Evolutionary conservation across 1,140 invertebrate genomes (phyloP), one percentile per base, ranked within the genome.

Genomic region (Ceratina japonica): DNA sequence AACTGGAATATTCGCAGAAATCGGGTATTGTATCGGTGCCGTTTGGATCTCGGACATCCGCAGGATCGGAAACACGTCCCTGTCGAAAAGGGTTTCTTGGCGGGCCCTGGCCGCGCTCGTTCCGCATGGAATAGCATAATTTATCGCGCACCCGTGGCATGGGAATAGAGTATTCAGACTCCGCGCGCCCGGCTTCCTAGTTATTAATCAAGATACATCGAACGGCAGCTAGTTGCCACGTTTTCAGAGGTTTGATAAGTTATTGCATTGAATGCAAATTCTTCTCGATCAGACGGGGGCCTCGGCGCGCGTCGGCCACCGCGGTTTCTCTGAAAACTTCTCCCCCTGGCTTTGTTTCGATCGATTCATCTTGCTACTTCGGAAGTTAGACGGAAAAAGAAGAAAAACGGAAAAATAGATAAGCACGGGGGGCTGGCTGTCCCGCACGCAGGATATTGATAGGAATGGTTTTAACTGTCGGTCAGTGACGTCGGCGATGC

Each of bases 201-300:
- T 90, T 89, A 90, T 90, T 89, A 90, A 90, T 90, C 89, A 89
- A 88, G 82, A 87, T 82, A 76, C 79, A 82, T 85, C 75, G 82
- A 82, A 83, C 62, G 72, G 66, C 73, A 20, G 49, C 20, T 66
- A 61, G 68, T 83, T 62, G 72, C 70, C 81, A 61, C 44, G 73
- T 86, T 88, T 86, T 82, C 82, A 74, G 64, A 58, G 37, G 62
- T 81, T 75, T 82, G 83, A 88, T 86, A 89, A 88, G 79, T 89
- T 88, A 89, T 88, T 83, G 86, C 86, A 87, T 89, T 89, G 75
- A 87, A 88, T 90, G 88, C 87, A 85, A 88, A 89, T 90, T 81
- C 82, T 68, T 52, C 8, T 68, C 62, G 80, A 86, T 87, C 75
- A 58, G 80, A 84, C 86, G 69, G 84, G 84, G 49, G 27, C 51